These are phyloP conservation scores for Nymphalis urticae DNA, from an alignment of 2,888 invertebrate genomes.

Conservation along the genomic window DNA sequence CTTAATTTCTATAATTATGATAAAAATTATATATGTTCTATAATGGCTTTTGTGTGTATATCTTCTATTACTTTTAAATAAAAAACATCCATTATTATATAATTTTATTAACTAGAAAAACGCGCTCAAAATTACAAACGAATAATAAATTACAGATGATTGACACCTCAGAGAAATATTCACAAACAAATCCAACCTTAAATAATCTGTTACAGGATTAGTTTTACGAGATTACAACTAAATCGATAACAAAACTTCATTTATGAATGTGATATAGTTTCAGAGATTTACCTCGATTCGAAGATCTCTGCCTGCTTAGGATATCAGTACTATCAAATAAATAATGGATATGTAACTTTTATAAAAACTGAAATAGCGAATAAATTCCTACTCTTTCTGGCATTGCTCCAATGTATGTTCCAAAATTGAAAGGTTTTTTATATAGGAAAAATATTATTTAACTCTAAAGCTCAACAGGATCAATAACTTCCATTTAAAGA, in stretches of 20 bases:
- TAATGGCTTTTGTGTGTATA: too few species aligned
- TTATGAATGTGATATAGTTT: too few species aligned
- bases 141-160: background rate
- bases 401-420: background rate
- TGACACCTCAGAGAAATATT: background rate
- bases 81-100: too few species aligned
- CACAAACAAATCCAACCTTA: slow-evolving; percentile 9
- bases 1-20: too few species aligned
- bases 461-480: background rate
- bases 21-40: too few species aligned
- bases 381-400: background rate
- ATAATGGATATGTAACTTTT: too few species aligned
- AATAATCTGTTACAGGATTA: background rate
- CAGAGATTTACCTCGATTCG: background rate
- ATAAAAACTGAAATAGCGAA: too few species aligned
- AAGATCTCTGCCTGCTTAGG: too few species aligned
- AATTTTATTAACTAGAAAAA: background rate
- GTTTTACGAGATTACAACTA: slow-evolving; percentile 4
- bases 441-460: background rate
- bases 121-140: background rate
- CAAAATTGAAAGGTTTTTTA: background rate
- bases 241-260: background rate
- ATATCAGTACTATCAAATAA: too few species aligned
- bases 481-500: background rate
- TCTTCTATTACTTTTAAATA: too few species aligned